Percentiles rank a stretch among this genome's conserved stretches.
phyloP scores from a whole-genome alignment of 1,140 invertebrate species.

The Plectrocnemia conspersa region DNA sequence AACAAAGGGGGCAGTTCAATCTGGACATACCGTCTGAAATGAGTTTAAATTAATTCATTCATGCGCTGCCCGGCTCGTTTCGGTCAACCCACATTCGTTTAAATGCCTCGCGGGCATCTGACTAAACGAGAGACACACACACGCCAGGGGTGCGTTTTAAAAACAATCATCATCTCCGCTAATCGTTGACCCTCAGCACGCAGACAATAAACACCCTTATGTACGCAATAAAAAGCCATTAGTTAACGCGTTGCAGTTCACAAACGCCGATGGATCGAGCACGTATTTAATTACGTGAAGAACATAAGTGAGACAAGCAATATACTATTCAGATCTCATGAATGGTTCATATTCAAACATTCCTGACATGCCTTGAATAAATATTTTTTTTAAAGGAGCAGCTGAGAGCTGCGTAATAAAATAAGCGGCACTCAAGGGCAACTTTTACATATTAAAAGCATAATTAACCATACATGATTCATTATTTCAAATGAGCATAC shows the following conservation, averaged over 20 bases:
- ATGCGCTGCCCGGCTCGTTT: neutral
- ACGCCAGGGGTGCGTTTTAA: neutral
- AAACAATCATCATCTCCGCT: neutral
- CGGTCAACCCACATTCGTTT: slow-evolving; percentile 5
- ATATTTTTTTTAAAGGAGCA: too few species aligned
- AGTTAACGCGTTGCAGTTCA: too few species aligned
- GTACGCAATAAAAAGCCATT: too few species aligned
- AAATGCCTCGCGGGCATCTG: slow-evolving; percentile 5
- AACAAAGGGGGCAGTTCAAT: slow-evolving; percentile 8
- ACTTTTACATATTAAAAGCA: too few species aligned
- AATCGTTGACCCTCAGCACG: too few species aligned
- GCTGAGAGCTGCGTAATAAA: too few species aligned
- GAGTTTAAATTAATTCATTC: slow-evolving; percentile 9
- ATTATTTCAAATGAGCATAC: too few species aligned
- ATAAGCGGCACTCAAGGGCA: too few species aligned
- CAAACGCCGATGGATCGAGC: neutral
- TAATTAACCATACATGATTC: too few species aligned
- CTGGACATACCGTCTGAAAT: too few species aligned
- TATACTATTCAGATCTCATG: slow-evolving; percentile 15
- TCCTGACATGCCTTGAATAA: slow-evolving; percentile 23
- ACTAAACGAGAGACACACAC: neutral
- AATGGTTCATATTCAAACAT: slow-evolving; percentile 25
- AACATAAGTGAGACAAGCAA: slow-evolving; percentile 1
- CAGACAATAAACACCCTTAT: too few species aligned
- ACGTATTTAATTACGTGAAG: slow-evolving; percentile 1